Conservation (phyloP, 2,888 invertebrate genomes). For the Syrphus vitripennis region DNA sequence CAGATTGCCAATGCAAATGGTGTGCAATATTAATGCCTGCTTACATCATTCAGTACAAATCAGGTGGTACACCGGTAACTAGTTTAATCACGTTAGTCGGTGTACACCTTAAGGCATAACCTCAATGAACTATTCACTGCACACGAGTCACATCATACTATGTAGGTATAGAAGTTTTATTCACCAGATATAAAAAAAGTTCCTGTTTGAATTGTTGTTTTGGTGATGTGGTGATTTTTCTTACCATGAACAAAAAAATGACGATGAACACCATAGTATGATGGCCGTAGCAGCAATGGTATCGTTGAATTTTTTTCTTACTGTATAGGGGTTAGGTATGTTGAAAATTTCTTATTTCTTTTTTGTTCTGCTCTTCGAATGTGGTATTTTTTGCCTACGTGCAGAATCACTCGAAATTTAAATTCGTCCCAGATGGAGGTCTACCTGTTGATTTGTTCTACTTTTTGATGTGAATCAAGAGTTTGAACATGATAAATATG, state of each 20-base stretch:
- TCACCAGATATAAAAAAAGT: background rate
- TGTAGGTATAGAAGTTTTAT: background rate
- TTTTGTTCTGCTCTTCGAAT: background rate
- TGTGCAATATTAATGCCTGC: slow-evolving; percentile 53
- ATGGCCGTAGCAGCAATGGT: background rate
- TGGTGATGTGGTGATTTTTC: background rate
- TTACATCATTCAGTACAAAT: slow-evolving; percentile 41
- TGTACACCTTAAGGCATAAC: slow-evolving; percentile 22
- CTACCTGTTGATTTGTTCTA: background rate
- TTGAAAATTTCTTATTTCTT: background rate
- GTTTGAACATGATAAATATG: background rate
- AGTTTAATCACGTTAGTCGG: slow-evolving; percentile 28
- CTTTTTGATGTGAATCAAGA: background rate
- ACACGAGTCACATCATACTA: background rate
- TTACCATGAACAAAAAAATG: background rate
- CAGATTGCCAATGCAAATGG: background rate
- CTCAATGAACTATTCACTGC: background rate
- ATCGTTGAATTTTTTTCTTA: background rate
- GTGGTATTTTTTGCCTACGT: slow-evolving; percentile 45
- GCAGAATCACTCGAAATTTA: slow-evolving; percentile 28
- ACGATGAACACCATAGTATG: background rate
- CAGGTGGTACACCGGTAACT: slow-evolving; percentile 46
- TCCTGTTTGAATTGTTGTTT: background rate
- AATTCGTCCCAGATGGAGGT: background rate
- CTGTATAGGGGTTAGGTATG: background rate